Conservation (phyloP, 1,140 invertebrate species). For the Antheraea mylitta region DNA sequence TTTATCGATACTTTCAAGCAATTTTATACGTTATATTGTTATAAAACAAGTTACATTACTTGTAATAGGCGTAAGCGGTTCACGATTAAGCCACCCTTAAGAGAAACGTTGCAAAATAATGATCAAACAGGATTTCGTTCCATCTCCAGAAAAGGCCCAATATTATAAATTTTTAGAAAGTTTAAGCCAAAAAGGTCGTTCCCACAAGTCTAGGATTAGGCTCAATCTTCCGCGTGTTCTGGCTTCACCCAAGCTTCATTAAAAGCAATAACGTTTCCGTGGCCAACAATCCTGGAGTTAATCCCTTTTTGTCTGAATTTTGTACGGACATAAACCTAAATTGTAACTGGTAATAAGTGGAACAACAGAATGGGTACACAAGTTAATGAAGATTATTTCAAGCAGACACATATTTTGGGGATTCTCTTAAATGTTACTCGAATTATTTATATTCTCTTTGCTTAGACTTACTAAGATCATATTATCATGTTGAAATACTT, state of each 20-base stretch:
- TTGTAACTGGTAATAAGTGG: constrained; percentile 20
- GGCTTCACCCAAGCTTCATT: constrained; percentile 40
- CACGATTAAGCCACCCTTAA: neutral
- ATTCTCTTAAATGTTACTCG: neutral
- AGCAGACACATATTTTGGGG: constrained; percentile 4
- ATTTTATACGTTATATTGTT: too few species aligned
- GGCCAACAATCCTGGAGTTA: constrained; percentile 46
- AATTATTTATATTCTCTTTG: neutral
- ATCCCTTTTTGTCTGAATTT: constrained; percentile 62
- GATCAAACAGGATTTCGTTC: neutral
- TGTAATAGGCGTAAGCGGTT: too few species aligned
- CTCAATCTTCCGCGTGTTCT: constrained; percentile 20
- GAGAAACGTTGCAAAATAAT: neutral
- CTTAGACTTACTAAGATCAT: neutral
- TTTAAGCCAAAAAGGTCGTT: constrained; percentile 21
- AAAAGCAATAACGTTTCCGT: constrained; percentile 41
- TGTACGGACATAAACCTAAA: constrained; percentile 58
- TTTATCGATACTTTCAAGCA: too few species aligned
- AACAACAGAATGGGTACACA: constrained; percentile 6
- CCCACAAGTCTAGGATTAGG: constrained; percentile 27
- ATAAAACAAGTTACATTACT: too few species aligned
- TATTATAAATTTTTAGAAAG: constrained; percentile 24
- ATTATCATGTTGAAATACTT: too few species aligned
- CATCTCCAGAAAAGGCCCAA: neutral
- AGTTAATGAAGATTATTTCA: constrained; percentile 5